Conservation (phyloP, 2,113 vertebrate genomes). For the Etheostoma spectabile region DNA sequence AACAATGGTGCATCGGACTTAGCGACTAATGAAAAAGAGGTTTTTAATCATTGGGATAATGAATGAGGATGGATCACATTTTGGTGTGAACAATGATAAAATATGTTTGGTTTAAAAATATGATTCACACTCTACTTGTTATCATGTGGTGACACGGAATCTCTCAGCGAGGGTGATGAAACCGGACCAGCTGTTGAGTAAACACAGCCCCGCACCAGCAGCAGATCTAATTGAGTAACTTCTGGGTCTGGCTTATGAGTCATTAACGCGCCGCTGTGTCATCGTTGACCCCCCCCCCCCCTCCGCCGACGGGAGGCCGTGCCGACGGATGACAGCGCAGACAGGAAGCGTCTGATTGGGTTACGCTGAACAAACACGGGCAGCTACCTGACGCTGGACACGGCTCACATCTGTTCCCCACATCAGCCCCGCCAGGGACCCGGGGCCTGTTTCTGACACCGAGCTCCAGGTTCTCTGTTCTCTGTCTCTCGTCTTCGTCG, state of each 20-base stretch:
- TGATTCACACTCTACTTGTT: conserved; percentile 8
- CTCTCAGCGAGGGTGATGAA: conserved; percentile 51
- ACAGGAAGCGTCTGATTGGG: conserved; percentile 84
- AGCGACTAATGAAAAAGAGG: too few relatives aligned
- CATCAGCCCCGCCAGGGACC: conserved; percentile 65
- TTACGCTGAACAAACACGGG: conserved; percentile 84
- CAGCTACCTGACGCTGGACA: conserved; percentile 82
- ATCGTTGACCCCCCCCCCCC: conserved; percentile 73
- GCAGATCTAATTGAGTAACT: conserved; percentile 62
- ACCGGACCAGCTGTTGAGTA: conserved; percentile 40
- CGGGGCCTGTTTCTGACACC: conserved; percentile 38
- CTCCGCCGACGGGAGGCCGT: conserved; percentile 71
- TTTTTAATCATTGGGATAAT: not conserved
- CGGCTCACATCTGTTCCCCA: conserved; percentile 77
- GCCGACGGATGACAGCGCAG: conserved; percentile 80
- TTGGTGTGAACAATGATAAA: not conserved
- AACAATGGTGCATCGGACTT: too few relatives aligned
- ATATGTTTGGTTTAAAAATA: not conserved
- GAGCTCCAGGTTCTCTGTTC: conserved; percentile 54
- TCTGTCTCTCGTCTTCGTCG: conserved; percentile 31
- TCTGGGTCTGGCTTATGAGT: conserved; percentile 64
- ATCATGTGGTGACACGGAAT: conserved; percentile 28
- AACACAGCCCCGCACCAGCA: conserved; percentile 47
- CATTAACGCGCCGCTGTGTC: conserved; percentile 78
- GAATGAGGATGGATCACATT: not conserved